These are phyloP conservation scores for Aquatica leii DNA, from an alignment of 2,888 invertebrate genomes.

Conservation along the genomic window DNA sequence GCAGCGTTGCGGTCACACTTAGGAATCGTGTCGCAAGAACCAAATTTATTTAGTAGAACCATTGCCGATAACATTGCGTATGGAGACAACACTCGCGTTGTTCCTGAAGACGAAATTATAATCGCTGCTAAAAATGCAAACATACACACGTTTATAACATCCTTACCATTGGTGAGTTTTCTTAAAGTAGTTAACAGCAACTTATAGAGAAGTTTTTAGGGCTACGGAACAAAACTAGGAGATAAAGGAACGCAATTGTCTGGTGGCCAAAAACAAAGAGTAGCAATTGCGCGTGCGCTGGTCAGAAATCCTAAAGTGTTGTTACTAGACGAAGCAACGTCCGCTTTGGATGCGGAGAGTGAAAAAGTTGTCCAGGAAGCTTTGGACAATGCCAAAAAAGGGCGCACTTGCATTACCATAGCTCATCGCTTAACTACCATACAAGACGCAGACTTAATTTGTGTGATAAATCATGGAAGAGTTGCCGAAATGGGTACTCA, in stretches of 20 bases:
- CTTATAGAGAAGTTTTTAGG: conserved; percentile 61
- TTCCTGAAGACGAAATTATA: conserved; percentile 76
- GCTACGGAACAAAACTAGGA: conserved; percentile 82
- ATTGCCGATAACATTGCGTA: conserved; percentile 62
- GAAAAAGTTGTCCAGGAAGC: conserved; percentile 93
- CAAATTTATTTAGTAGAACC: conserved; percentile 62
- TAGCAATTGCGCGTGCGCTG: conserved; percentile 88
- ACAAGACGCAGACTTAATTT: conserved; percentile 80
- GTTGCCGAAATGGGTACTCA: conserved; percentile 80
- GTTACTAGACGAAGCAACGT: conserved; percentile 86
- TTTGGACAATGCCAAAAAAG: conserved; percentile 80
- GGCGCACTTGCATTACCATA: conserved; percentile 86
- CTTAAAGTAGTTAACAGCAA: neutral
- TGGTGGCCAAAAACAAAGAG: conserved; percentile 90
- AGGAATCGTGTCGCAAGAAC: conserved; percentile 93
- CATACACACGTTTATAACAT: conserved; percentile 83
- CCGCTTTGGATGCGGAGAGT: conserved; percentile 87
- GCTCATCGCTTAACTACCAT: conserved; percentile 88
- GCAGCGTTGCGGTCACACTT: conserved; percentile 72
- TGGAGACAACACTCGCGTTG: conserved; percentile 80
- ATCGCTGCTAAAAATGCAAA: conserved; percentile 84
- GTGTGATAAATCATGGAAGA: conserved; percentile 73
- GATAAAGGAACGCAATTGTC: conserved; percentile 80
- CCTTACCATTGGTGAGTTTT: conserved; percentile 74
- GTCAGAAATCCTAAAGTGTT: conserved; percentile 80